A percentile compares a stretch with the other conserved stretches of the same genome.
These are phyloP conservation scores for Mizuhopecten yessoensis DNA, from an alignment of 1,140 invertebrate genomes.

Conservation along the genomic window DNA sequence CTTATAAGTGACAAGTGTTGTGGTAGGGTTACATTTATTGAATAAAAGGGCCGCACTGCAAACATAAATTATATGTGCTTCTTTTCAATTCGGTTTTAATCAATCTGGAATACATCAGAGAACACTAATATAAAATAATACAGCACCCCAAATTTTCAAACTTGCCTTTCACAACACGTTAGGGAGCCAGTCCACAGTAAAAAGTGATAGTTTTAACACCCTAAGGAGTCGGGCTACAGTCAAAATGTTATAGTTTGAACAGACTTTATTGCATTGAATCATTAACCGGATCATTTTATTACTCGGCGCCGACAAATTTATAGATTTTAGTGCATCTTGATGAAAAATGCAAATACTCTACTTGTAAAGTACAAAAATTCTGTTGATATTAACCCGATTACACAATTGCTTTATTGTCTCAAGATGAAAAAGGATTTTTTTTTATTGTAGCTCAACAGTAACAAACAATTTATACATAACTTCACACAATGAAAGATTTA, in stretches of 20 bases:
- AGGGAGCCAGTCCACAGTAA: not conserved
- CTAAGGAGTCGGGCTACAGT: not conserved
- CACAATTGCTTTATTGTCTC: not conserved
- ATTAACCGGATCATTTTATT: conserved; percentile 4
- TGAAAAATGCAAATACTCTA: conserved; percentile 29
- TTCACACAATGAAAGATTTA: too few relatives aligned
- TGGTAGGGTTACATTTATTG: not conserved
- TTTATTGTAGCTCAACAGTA: not conserved
- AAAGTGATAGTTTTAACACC: not conserved
- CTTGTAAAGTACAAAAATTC: not conserved
- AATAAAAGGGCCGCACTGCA: not conserved
- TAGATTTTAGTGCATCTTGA: not conserved
- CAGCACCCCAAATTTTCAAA: not conserved
- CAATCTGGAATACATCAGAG: conserved; percentile 31
- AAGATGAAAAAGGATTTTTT: not conserved
- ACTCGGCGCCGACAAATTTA: not conserved
- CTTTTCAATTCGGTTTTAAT: conserved; percentile 21
- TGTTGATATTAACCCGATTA: not conserved
- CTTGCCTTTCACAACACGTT: not conserved
- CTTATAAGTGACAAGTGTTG: not conserved
- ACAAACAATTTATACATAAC: too few relatives aligned
- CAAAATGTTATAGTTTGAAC: not conserved
- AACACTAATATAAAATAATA: not conserved
- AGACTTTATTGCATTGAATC: not conserved
- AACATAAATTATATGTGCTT: conserved; percentile 21